Evolutionary conservation across 2,797 vertebrate species (phyloP).

Genomic region (Sebastiscus tertius): DNA sequence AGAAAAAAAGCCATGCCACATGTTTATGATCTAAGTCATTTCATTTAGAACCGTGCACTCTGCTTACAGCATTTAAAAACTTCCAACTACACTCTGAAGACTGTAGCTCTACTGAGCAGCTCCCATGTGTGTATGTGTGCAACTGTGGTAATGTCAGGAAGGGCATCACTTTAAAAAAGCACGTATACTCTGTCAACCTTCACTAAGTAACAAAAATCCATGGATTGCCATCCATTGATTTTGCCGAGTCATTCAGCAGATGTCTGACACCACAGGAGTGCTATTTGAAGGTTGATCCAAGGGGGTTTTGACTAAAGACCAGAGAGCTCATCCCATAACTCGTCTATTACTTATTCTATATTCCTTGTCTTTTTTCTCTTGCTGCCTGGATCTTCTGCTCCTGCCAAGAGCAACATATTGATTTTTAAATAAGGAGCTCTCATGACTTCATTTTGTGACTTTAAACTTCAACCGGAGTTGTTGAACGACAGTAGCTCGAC

Average conservation of each 20-base stretch:
- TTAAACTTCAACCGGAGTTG: background rate
- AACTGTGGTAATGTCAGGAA: slow-evolving; percentile 11
- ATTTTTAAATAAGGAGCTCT: slow-evolving; percentile 17
- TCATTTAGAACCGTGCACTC: background rate
- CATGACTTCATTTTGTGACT: background rate
- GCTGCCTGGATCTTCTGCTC: background rate
- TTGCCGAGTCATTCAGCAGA: slow-evolving; percentile 19
- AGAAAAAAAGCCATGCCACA: background rate
- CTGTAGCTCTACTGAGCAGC: too few species aligned
- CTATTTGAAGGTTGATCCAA: slow-evolving; percentile 31
- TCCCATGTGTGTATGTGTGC: slow-evolving; percentile 2
- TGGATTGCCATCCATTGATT: slow-evolving; percentile 9
- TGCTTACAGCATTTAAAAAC: background rate
- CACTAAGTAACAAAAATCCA: slow-evolving; percentile 22
- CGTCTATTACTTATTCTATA: background rate
- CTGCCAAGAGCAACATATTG: background rate
- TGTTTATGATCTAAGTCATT: background rate
- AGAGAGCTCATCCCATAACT: background rate
- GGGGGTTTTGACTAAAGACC: slow-evolving; percentile 20
- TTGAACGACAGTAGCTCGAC: background rate
- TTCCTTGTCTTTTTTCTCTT: slow-evolving; percentile 1
- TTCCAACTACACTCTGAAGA: background rate
- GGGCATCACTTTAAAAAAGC: slow-evolving; percentile 2
- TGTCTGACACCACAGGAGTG: slow-evolving; percentile 13
- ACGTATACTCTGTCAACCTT: slow-evolving; percentile 4